Conservation (phyloP, 2,113 vertebrate genomes). For the Cettia cetti region DNA sequence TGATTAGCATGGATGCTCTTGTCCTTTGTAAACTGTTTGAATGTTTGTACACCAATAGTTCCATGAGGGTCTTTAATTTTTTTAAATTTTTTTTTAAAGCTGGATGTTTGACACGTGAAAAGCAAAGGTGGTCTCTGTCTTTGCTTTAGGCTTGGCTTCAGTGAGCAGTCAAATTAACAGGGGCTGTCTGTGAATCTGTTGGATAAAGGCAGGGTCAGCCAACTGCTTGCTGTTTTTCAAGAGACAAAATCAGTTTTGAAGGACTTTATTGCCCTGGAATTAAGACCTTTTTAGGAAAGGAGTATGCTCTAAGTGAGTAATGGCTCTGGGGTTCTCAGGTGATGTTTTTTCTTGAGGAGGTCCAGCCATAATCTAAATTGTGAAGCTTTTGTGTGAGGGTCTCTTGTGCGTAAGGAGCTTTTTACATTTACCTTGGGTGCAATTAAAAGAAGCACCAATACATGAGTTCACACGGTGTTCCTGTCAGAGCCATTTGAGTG, state of each 20-base stretch:
- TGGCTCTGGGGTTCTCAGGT: background rate
- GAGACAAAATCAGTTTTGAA: background rate
- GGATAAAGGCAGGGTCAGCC: background rate
- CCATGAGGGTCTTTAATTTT: background rate
- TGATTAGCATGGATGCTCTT: background rate
- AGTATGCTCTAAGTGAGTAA: background rate
- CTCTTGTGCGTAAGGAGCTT: background rate
- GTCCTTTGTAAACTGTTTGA: background rate
- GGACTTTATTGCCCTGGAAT: background rate
- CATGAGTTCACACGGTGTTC: background rate
- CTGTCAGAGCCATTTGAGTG: background rate
- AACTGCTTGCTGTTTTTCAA: background rate
- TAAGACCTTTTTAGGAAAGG: background rate
- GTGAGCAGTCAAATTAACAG: background rate
- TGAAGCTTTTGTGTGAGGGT: background rate
- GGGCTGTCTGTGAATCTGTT: rapidly evolving
- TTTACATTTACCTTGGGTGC: background rate
- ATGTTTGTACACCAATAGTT: background rate
- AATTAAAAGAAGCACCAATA: background rate
- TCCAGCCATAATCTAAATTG: background rate
- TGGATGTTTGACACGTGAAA: background rate
- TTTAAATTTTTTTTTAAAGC: background rate
- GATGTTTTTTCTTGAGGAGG: background rate
- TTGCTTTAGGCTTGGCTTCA: background rate
- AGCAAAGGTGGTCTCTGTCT: background rate